phyloP scores from a whole-genome alignment of 2,888 invertebrate species.

The Ophioninae sp. region DNA sequence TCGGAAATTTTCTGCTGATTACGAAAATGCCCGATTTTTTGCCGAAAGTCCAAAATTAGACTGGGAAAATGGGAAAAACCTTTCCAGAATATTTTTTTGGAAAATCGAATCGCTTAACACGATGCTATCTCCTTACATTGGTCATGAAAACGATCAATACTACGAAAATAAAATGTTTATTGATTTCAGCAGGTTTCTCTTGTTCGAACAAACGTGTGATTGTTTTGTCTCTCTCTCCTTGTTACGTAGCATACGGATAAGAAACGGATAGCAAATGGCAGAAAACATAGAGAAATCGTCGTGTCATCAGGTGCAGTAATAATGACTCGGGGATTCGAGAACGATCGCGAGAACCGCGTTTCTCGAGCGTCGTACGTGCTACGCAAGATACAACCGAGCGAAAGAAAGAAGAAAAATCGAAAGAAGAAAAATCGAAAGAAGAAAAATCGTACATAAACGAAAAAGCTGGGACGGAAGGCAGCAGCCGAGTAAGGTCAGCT shows the following conservation, averaged over 20 bases:
- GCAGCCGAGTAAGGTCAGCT: conserved; percentile 65
- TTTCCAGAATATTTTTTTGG: no score
- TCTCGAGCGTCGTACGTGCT: conserved; percentile 10
- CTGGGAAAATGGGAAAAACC: no score
- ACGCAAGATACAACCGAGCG: not conserved
- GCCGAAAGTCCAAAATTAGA: no score
- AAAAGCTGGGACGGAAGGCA: conserved; percentile 36
- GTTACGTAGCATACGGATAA: not conserved
- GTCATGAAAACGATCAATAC: no score
- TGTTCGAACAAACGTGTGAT: no score
- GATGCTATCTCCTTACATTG: no score
- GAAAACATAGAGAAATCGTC: conserved; percentile 11
- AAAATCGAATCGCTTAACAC: no score
- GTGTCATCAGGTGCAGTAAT: conserved; percentile 26
- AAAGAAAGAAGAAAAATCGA: conserved; percentile 25
- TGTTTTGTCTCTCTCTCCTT: not conserved
- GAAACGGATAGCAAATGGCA: not conserved
- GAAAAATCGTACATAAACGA: not conserved
- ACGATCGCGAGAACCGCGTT: conserved; percentile 36
- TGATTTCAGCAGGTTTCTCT: no score
- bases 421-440: no score
- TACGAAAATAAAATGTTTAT: no score
- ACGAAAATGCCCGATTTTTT: no score
- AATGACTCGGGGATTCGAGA: conserved; percentile 17
- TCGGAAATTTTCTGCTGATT: no score